A percentile compares a stretch with the other conserved stretches of the same genome.
phyloP scores from a whole-genome alignment of 1,140 invertebrate species.

The Anoplophora glabripennis region DNA sequence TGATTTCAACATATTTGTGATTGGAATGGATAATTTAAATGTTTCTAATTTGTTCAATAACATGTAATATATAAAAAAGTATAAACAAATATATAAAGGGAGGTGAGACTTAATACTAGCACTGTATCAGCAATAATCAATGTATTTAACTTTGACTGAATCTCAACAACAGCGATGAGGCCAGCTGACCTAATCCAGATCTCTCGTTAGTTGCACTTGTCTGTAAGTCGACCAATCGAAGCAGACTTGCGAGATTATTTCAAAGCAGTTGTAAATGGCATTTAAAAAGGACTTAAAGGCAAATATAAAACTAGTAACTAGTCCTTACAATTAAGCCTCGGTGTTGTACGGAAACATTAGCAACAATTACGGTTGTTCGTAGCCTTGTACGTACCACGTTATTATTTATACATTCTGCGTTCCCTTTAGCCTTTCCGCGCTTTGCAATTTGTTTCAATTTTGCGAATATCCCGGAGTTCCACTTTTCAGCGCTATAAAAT shows the following conservation, averaged over 20 bases:
- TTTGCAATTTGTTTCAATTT: no score
- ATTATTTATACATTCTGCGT: constrained; percentile 26
- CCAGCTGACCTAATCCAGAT: constrained; percentile 10
- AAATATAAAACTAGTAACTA: constrained; percentile 25
- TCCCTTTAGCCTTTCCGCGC: not conserved
- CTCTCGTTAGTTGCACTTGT: constrained; percentile 9
- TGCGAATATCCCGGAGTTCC: no score
- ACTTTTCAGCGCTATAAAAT: no score
- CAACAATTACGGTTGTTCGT: constrained; percentile 25
- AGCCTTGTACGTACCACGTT: constrained; percentile 22
- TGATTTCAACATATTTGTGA: no score
- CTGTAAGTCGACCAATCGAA: constrained; percentile 15
- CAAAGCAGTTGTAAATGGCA: constrained; percentile 14
- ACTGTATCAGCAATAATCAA: no score
- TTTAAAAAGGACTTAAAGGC: constrained; percentile 15
- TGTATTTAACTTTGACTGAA: no score
- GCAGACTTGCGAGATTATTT: constrained; percentile 12
- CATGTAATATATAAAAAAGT: no score
- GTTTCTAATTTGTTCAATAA: no score
- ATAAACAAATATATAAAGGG: no score
- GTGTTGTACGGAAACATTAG: constrained; percentile 29
- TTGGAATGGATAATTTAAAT: no score
- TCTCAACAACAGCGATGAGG: no score
- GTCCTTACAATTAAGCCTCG: constrained; percentile 25
- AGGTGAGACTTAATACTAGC: no score